These are phyloP conservation scores for Athalia rosae DNA, from an alignment of 2,888 invertebrate species.

Conservation along the genomic window DNA sequence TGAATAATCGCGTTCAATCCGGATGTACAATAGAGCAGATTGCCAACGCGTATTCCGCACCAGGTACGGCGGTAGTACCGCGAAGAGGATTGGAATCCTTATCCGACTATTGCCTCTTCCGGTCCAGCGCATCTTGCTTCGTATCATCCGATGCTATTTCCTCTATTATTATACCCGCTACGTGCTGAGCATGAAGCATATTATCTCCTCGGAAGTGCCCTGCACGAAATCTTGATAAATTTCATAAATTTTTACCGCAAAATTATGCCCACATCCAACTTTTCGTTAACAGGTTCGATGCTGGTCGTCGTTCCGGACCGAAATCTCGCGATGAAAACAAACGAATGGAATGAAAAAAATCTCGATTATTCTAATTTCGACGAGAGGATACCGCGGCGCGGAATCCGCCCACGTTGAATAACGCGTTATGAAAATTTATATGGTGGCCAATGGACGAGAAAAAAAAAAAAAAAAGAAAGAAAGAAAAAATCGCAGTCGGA, in stretches of 20 bases:
- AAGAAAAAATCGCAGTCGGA: not conserved
- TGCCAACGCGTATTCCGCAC: conserved; percentile 14
- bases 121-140: conserved; percentile 44
- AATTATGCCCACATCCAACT: conserved; percentile 8
- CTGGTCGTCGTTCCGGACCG: no score
- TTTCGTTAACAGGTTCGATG: no score
- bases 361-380: no score
- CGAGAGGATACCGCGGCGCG: no score
- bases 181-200: conserved; percentile 59
- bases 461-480: not conserved
- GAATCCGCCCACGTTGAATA: no score
- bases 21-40: conserved; percentile 35
- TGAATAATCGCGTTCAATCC: conserved; percentile 49
- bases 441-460: not conserved
- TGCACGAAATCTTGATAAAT: conserved; percentile 39
- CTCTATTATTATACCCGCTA: conserved; percentile 60
- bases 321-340: no score
- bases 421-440: not conserved
- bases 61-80: conserved; percentile 5
- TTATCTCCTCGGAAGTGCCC: conserved; percentile 25
- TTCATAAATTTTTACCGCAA: conserved; percentile 30
- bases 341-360: no score
- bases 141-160: conserved; percentile 58
- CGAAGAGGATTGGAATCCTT: conserved; percentile 50
- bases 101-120: conserved; percentile 49